Evolutionary conservation across 2,888 invertebrate genomes (phyloP), one percentile per base, ranked within the genome.

Genomic region (Cloeon dipterum): DNA sequence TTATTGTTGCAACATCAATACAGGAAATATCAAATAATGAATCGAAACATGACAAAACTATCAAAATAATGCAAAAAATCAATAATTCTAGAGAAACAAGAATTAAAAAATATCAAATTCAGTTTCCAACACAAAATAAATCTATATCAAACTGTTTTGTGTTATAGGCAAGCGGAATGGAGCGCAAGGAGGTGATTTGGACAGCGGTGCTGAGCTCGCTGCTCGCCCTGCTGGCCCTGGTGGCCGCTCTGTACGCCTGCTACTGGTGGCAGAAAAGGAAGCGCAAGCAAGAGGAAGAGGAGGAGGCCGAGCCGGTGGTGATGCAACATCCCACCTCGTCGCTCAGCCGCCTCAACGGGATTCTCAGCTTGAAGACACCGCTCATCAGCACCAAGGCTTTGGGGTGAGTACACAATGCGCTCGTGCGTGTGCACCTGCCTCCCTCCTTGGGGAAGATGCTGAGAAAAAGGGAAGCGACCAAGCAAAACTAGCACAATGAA

Each of bases 341-440:
- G n/a, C 29, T 29, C 7, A 14, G 13, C 13, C 29, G 29, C n/a
- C 50, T 68, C 20, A 74, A 75, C 46, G 74, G 74, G 26, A 73
- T 74, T 47, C 61, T 76, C 38, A 74, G 63, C 47, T 53, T 76
- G 47, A 74, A 73, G 55, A 74, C 75, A 13, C 76, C 76, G 0
- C 60, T 76, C 36, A 76, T 77, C 46, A 71, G 71, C 46, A 75
- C 75, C 10, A 76, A 75, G 51, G 70, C 74, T 18, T 56, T 76
- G 39, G 75, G 74, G 76, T 76, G 54, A 74, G 75, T 68, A 14
- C 5, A 8, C 21, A 21, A 21, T 10, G 21, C 21, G n/a, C n/a
- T n/a, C n/a, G n/a, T n/a, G n/a, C n/a, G n/a, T n/a, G n/a, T n/a
- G n/a, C n/a, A n/a, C n/a, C n/a, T n/a, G n/a, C n/a, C n/a, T n/a